Evolutionary conservation across 2,888 invertebrate genomes (phyloP).

Genomic region (Operophtera brumata): DNA sequence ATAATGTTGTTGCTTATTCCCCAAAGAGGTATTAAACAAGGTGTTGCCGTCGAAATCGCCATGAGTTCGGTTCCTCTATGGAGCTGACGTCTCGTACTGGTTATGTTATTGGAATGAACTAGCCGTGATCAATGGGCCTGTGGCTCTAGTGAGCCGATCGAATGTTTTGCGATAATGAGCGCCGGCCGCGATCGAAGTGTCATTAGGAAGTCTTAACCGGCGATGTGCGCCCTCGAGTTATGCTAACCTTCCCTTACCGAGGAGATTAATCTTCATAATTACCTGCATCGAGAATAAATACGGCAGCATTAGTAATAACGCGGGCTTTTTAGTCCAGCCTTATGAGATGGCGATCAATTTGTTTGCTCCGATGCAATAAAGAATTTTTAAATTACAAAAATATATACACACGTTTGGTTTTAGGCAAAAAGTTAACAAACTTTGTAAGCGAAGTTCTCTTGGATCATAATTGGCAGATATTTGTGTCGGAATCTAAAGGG

Average conservation of each 20-base stretch:
- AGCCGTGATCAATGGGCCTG: conserved; percentile 4
- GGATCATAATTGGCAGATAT: conserved; percentile 47
- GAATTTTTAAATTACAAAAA: conserved; percentile 21
- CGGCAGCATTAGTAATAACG: conserved; percentile 48
- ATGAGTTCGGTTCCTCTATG: no score
- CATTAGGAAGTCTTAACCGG: conserved; percentile 78
- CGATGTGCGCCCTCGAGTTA: conserved; percentile 72
- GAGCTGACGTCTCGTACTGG: background rate
- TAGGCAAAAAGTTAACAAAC: conserved; percentile 29
- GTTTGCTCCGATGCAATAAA: conserved; percentile 16
- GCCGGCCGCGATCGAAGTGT: conserved; percentile 75
- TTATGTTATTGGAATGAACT: conserved; percentile 1
- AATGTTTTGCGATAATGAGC: conserved; percentile 78
- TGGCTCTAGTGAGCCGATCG: conserved; percentile 58
- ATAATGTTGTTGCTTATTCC: no score
- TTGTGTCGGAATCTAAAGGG: conserved; percentile 45
- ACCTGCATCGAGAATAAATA: conserved; percentile 48
- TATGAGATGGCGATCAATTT: conserved; percentile 23
- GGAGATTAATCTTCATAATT: conserved; percentile 73
- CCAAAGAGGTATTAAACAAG: no score
- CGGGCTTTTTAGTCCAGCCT: conserved; percentile 29
- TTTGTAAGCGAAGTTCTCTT: conserved; percentile 37
- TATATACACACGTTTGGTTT: conserved; percentile 20
- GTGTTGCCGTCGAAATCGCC: no score
- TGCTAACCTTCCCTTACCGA: conserved; percentile 60